A percentile compares a stretch with the other conserved stretches of the same genome.
Evolutionary conservation across 2,888 invertebrate species (phyloP).

Genomic region (Tenthredo mesomela): DNA sequence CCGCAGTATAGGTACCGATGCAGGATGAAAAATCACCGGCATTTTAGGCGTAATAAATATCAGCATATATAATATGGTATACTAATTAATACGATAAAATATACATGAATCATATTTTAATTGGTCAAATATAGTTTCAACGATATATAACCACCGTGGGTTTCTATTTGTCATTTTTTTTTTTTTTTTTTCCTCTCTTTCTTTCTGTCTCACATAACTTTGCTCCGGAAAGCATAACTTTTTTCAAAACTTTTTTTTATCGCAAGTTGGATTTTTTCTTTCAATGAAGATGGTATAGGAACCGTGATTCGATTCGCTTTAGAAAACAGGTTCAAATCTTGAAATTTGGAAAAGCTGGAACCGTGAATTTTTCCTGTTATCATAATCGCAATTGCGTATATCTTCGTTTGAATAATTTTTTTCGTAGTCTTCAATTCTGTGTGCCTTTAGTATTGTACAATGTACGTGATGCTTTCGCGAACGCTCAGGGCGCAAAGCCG

Average conservation of each 20-base stretch:
- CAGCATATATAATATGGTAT: background rate
- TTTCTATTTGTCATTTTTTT: too few relatives aligned
- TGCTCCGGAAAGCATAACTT: background rate
- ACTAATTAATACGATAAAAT: slow-evolving; percentile 10
- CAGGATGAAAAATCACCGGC: background rate
- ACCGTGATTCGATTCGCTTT: background rate
- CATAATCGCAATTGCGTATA: background rate
- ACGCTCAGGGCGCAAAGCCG: slow-evolving; percentile 40
- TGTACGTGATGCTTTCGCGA: background rate
- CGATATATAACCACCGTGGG: background rate
- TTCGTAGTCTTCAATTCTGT: background rate
- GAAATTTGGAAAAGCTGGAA: background rate
- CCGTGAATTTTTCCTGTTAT: background rate
- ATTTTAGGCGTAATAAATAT: background rate
- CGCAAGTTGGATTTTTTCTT: background rate
- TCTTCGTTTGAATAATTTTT: background rate
- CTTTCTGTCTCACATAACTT: background rate
- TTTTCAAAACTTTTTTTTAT: background rate
- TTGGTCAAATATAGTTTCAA: slow-evolving; percentile 13
- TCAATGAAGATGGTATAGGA: background rate
- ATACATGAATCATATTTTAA: background rate
- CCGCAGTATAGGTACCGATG: background rate
- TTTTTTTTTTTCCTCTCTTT: too few relatives aligned
- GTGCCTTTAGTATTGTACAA: background rate
- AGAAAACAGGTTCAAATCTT: background rate